A percentile compares a stretch with the other conserved stretches of the same genome.
These are phyloP conservation scores for Acrobasis consociella DNA, from an alignment of 2,888 invertebrate genomes.

Conservation along the genomic window DNA sequence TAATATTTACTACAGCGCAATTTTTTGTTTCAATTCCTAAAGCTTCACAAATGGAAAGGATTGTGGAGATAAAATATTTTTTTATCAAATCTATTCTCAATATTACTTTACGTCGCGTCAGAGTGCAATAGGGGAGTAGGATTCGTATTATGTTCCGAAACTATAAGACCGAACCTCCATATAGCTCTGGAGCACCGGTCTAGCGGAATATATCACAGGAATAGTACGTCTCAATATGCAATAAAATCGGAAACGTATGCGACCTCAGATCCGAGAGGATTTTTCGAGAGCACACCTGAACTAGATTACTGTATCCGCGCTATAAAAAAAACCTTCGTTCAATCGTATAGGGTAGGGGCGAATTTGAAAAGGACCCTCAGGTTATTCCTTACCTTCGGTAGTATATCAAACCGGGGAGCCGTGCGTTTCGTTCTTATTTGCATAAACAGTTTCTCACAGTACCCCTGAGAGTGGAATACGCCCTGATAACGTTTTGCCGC, in stretches of 20 bases:
- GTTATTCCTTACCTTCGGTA: conserved; percentile 51
- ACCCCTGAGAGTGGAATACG: conserved; percentile 44
- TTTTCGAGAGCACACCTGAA: conserved; percentile 76
- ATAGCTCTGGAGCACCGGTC: conserved; percentile 14
- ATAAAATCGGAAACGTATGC: conserved; percentile 74
- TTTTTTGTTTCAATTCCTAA: background rate
- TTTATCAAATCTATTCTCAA: conserved; percentile 13
- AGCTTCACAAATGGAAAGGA: background rate
- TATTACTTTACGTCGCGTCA: conserved; percentile 1
- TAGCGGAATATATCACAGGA: conserved; percentile 64
- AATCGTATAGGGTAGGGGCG: conserved; percentile 66
- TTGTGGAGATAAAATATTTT: background rate
- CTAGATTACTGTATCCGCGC: conserved; percentile 75
- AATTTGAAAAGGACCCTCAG: conserved; percentile 65
- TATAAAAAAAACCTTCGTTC: conserved; percentile 69
- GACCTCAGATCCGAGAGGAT: conserved; percentile 71
- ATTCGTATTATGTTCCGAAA: conserved; percentile 18
- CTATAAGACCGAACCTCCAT: conserved; percentile 51
- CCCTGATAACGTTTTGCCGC: conserved; percentile 34
- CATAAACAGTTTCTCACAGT: conserved; percentile 63
- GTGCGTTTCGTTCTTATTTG: conserved; percentile 59
- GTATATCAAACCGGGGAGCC: conserved; percentile 61
- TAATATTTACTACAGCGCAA: background rate
- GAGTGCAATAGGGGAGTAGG: background rate
- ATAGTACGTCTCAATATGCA: conserved; percentile 80